Evolutionary conservation across 2,888 invertebrate species (phyloP).

Genomic region (Andrena bucephala): DNA sequence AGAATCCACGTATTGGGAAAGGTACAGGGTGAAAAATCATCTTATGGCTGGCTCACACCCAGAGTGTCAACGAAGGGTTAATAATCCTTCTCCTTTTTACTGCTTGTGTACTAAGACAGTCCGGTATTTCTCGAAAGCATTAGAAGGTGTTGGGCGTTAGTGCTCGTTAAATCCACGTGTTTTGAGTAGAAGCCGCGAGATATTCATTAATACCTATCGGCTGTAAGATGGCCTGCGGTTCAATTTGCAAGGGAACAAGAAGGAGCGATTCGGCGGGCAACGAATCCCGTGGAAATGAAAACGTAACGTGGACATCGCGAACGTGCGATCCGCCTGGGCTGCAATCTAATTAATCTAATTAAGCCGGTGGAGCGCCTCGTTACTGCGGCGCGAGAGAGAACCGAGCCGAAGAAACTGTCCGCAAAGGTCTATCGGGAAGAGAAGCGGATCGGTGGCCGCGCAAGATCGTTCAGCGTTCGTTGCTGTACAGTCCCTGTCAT

Average conservation of each 20-base stretch:
- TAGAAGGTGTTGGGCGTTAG: too few relatives aligned
- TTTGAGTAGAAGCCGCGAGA: too few relatives aligned
- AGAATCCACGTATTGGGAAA: too few relatives aligned
- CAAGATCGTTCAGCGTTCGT: conserved; percentile 31
- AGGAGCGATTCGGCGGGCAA: neutral
- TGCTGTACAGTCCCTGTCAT: conserved; percentile 15
- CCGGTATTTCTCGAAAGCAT: too few relatives aligned
- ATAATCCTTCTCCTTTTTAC: too few relatives aligned
- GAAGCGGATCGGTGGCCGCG: conserved; percentile 33
- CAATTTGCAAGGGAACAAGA: neutral
- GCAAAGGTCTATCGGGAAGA: conserved; percentile 23
- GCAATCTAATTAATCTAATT: conserved; percentile 83
- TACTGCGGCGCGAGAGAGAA: conserved; percentile 52
- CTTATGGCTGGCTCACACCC: too few relatives aligned
- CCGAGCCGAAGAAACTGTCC: conserved; percentile 47
- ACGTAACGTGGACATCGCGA: conserved; percentile 52
- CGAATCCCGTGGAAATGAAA: conserved; percentile 42
- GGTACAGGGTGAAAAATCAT: too few relatives aligned
- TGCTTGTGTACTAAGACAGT: too few relatives aligned
- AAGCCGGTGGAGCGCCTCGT: conserved; percentile 73
- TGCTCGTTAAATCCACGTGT: too few relatives aligned
- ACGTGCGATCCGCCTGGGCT: conserved; percentile 72
- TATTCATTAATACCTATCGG: neutral
- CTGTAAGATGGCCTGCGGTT: neutral
- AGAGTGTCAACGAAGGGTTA: too few relatives aligned